Conservation (phyloP, 2,888 invertebrate species). For the Monopis laevigella region DNA sequence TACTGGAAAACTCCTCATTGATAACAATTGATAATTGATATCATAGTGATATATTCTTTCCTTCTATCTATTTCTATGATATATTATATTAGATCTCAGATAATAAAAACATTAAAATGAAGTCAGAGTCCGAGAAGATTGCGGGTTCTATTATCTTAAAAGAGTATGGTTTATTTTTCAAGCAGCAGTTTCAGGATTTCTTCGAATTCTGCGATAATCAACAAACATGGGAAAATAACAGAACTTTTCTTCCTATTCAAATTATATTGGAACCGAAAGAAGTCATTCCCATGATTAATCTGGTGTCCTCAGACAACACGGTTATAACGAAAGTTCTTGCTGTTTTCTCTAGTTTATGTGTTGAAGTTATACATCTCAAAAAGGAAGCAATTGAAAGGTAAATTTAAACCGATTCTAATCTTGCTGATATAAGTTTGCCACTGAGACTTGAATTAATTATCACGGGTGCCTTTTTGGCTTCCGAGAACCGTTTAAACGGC, state of each 20-base stretch:
- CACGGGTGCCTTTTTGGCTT: too few relatives aligned
- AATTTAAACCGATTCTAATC: too few relatives aligned
- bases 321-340: conserved; percentile 81
- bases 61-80: too few relatives aligned
- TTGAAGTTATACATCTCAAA: conserved; percentile 76
- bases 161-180: conserved; percentile 56
- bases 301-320: conserved; percentile 86
- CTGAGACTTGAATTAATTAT: too few relatives aligned
- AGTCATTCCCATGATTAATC: conserved; percentile 70
- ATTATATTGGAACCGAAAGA: conserved; percentile 62
- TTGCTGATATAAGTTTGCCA: too few relatives aligned
- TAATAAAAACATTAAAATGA: too few relatives aligned
- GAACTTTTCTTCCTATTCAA: conserved; percentile 44
- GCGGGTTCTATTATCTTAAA: conserved; percentile 45
- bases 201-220: conserved; percentile 23
- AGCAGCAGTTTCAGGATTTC: conserved; percentile 47
- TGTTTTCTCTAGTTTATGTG: conserved; percentile 80
- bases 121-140: conserved; percentile 43
- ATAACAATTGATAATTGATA: too few relatives aligned
- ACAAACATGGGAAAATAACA: conserved; percentile 38
- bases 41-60: too few relatives aligned
- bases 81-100: too few relatives aligned
- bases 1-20: too few relatives aligned
- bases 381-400: conserved; percentile 72
- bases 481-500: too few relatives aligned